phyloP scores from a whole-genome alignment of 2,113 vertebrate genomes.

The Genyomyrus donnyi region DNA sequence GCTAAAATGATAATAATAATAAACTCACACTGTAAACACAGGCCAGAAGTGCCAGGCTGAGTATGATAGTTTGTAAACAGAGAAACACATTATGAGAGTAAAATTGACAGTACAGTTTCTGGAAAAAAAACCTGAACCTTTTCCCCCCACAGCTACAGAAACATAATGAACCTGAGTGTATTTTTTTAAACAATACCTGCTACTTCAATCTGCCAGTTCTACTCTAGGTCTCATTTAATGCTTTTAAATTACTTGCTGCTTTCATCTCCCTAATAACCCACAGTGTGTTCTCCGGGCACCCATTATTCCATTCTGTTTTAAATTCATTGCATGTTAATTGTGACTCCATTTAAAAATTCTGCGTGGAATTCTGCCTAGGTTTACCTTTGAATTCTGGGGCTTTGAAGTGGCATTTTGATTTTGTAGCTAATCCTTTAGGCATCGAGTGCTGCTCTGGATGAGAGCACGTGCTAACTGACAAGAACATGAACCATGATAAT shows the following conservation, averaged over 20 bases:
- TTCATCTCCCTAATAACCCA: neutral
- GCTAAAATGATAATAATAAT: neutral
- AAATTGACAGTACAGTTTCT: neutral
- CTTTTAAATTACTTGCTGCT: neutral
- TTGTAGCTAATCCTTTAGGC: neutral
- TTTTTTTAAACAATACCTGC: neutral
- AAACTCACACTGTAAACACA: neutral
- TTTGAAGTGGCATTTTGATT: slow-evolving; percentile 1
- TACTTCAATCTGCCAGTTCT: neutral
- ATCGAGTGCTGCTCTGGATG: neutral
- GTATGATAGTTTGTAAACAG: neutral
- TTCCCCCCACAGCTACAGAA: neutral
- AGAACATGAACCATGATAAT: neutral
- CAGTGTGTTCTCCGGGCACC: neutral
- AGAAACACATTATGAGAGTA: neutral
- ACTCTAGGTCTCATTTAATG: neutral
- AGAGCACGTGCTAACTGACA: neutral
- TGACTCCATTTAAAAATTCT: neutral
- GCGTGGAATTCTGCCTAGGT: neutral
- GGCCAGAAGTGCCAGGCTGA: neutral
- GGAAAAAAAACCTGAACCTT: neutral
- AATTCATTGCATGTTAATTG: slow-evolving; percentile 10
- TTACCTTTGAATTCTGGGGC: slow-evolving; percentile 5
- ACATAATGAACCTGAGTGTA: neutral
- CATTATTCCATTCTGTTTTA: neutral